phyloP scores from a whole-genome alignment of 2,797 vertebrate genomes.

The Syncerus caffer region DNA sequence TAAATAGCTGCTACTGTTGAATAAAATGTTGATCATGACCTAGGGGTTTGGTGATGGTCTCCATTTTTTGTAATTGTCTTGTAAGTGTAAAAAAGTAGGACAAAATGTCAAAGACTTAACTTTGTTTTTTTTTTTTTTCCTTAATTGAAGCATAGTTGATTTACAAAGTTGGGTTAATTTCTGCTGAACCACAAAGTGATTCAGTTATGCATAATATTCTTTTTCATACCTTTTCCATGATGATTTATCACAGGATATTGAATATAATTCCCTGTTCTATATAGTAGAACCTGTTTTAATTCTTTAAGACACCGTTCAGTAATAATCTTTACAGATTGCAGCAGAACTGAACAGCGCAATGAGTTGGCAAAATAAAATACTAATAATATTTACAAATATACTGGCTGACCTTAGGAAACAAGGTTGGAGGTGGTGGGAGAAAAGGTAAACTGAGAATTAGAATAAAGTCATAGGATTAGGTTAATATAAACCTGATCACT shows the following conservation, averaged over 20 bases:
- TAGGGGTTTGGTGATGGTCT: background rate
- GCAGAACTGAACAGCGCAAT: background rate
- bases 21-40: background rate
- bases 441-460: background rate
- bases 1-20: background rate
- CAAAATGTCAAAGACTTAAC: background rate
- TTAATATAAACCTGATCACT: background rate
- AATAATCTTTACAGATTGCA: background rate
- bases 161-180: background rate
- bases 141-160: background rate
- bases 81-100: background rate
- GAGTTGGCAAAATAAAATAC: background rate
- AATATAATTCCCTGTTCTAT: background rate
- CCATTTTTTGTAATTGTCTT: background rate
- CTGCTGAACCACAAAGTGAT: background rate
- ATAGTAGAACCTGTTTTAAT: background rate
- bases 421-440: background rate
- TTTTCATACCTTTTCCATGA: background rate
- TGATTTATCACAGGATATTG: background rate
- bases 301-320: background rate
- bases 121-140: background rate
- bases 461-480: background rate
- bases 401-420: background rate
- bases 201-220: background rate
- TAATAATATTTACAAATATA: background rate